phyloP scores from a whole-genome alignment of 2,797 vertebrate species.

The Sparidentex hasta region DNA sequence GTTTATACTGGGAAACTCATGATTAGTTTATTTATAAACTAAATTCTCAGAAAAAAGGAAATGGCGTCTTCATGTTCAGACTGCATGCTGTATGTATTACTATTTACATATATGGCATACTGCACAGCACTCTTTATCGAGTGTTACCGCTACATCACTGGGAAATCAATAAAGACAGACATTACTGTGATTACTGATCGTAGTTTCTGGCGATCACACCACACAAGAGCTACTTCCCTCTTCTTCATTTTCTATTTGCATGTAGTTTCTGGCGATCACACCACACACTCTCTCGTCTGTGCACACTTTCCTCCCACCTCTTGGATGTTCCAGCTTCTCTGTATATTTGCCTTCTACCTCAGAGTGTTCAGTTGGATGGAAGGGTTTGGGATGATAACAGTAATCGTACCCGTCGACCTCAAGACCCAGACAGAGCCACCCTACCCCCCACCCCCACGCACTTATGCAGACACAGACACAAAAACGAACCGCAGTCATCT shows the following conservation, averaged over 20 bases:
- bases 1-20: background rate
- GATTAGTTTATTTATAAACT: too few species aligned
- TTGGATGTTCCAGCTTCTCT: background rate
- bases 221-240: background rate
- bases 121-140: background rate
- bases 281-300: background rate
- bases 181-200: background rate
- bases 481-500: slow-evolving; percentile 57
- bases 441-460: background rate
- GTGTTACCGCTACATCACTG: background rate
- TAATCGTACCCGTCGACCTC: slow-evolving; percentile 41
- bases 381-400: slow-evolving; percentile 58
- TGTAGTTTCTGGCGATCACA: background rate
- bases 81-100: background rate
- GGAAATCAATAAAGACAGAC: slow-evolving; percentile 6
- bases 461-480: slow-evolving; percentile 32
- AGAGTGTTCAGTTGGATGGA: slow-evolving; percentile 39
- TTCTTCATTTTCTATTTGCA: background rate
- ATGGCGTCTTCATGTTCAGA: background rate
- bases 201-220: background rate
- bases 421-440: slow-evolving; percentile 15
- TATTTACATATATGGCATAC: background rate
- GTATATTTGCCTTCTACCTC: slow-evolving; percentile 20
- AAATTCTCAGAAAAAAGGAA: background rate
- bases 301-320: background rate